Evolutionary conservation across 2,797 vertebrate species (phyloP), one percentile per base, ranked within the genome.

Genomic region (Tadarida brasiliensis): DNA sequence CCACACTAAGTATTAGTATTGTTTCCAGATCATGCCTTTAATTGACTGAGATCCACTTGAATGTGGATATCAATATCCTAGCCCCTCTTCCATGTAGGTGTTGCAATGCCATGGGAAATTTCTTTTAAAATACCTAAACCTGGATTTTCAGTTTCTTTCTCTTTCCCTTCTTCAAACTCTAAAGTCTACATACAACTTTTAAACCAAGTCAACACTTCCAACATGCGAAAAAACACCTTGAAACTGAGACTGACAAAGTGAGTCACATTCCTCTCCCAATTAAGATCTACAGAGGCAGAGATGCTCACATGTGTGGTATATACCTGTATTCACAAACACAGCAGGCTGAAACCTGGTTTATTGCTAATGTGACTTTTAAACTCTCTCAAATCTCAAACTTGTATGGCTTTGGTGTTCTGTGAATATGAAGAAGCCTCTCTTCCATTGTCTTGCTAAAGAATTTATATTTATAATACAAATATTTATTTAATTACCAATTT

Each of bases 161-260:
- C 3, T 26, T 63, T 80, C 10, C 54, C 44, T 57, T 47, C 30
- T 85, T 96, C 80, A 94, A 65, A 28, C 20, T 77, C 19, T 15
- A 67, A 86, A 90, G 24, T 6, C 47, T 68, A 24, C 16, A 51
- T 57, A 47, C 5, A 87, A 92, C 70, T 96, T 92, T 90, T 73
- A 94, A 94, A 86, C 11, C 22, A 94, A 91, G 74, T 7, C 28
- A 96, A 68, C n/a, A 49, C 44, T 95, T 91, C 16, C 26, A 61
- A 84, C 74, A 93, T 89, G 49, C 0, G 5, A 97, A 90, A 91
- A 94, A 95, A 44, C 65, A 93, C 77, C 76, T 91, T 77, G 95
- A 97, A 95, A 84, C 4, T 87, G 57, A 91, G 90, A 54, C 26
- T 68, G 54, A 83, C 54, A 73, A 91, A 94, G 35, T 56, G 74